Base-by-base conservation (phyloP, 30 jellyfish, hydroid and myxozoan species). In the Calvadosia cruxmelitensis region DNA sequence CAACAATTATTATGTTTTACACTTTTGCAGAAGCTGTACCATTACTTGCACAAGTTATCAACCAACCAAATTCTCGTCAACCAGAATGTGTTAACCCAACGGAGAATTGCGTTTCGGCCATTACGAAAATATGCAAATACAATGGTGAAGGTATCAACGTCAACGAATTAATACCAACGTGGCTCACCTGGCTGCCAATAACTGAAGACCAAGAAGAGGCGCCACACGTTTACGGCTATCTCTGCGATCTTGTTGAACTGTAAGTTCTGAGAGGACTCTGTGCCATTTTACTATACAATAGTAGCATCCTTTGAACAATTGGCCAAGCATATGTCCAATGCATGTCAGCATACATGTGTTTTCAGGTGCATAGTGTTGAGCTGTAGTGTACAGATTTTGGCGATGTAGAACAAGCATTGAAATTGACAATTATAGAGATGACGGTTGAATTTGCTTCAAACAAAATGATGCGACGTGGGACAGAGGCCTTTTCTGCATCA, bases 181-280 rank as follows among this genome's bases (percentile, higher is more conserved):
- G 98, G 98, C 69, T 90, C 72, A 28, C 98, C 33, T 90, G 98
- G 98, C 64, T 90, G 35, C 98, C 98, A 29, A 81, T 90, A 23
- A 90, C 95, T 26, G 93, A 77, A 66, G 98, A 90, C 70, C 79
- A 69, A 1, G 98, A 90, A 71, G 98, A 90, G 35, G 98, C 98
- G 31, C 98, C 98, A 12, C 95, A 82, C 53, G 98, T 90, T 34
- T 90, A 90, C 73, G 98, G 98, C 20, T 90, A 90, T 64, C 49
- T 90, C 33, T 90, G 98, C 62, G 98, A 90, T 74, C 84, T 90
- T 3, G 93, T 90, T 0, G 95, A 90, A 82, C 78, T 68, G 98
- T 90, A 49, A 71, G 92, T 86, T 24, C 0, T 29, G 15, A n/a
- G n/a, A n/a, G n/a, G n/a, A n/a, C n/a, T n/a, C n/a, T n/a, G n/a